Percentiles rank a stretch among this genome's conserved stretches.
Evolutionary conservation across 2,888 invertebrate genomes (phyloP).

Genomic region (Eilema depressum): DNA sequence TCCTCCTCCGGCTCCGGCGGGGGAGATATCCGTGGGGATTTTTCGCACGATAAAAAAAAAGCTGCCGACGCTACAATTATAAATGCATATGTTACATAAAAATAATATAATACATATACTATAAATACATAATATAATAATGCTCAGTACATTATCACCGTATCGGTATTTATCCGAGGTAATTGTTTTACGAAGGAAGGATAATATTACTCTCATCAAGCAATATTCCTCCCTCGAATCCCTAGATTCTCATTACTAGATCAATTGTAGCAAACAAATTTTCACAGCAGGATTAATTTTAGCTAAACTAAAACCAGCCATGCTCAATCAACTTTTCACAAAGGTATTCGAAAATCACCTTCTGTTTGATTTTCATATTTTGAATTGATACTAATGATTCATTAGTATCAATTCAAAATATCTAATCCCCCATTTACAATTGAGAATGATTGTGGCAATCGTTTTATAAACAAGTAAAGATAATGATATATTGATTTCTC

Average conservation of each 20-base stretch:
- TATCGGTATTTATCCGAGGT: no score
- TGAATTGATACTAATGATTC: slow-evolving; percentile 61
- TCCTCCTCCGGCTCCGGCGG: no score
- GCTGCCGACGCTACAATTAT: no score
- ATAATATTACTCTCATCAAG: no score
- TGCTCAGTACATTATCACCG: no score
- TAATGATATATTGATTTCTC: not conserved
- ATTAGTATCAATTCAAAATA: not conserved
- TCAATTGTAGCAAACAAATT: not conserved
- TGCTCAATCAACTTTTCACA: not conserved
- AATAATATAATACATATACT: no score
- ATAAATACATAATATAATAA: no score
- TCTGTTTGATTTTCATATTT: slow-evolving; percentile 38
- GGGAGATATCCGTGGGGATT: no score
- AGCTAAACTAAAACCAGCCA: not conserved
- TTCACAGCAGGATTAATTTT: not conserved
- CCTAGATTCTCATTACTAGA: not conserved
- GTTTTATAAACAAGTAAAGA: not conserved
- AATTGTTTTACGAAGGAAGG: no score
- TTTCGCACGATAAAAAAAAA: no score
- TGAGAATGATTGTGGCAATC: not conserved
- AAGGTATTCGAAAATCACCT: not conserved
- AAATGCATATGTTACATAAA: no score
- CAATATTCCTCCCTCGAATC: not conserved
- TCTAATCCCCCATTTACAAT: not conserved